Evolutionary conservation across 2,797 vertebrate genomes (phyloP).

Genomic region (Arrhamphus sclerolepis): DNA sequence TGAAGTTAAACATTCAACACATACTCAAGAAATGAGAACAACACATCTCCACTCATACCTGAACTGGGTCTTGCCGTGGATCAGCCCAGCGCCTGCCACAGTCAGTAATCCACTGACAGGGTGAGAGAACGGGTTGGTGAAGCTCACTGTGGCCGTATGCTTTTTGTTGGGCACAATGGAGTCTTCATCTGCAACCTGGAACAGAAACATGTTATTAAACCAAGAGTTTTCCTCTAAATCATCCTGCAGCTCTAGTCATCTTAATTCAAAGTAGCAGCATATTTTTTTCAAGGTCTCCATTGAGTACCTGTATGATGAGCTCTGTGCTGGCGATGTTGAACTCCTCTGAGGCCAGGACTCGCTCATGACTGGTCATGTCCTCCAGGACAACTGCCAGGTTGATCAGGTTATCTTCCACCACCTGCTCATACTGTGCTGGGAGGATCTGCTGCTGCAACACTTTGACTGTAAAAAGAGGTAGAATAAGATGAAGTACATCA

Average conservation of each 20-base stretch:
- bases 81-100: conserved; percentile 69
- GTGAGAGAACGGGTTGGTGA: conserved; percentile 72
- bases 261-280: background rate
- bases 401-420: conserved; percentile 71
- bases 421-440: conserved; percentile 55
- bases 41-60: conserved; percentile 54
- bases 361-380: conserved; percentile 63
- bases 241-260: background rate
- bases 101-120: conserved; percentile 70
- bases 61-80: conserved; percentile 54
- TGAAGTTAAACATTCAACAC: background rate
- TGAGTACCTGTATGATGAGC: conserved; percentile 74
- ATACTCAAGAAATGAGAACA: background rate
- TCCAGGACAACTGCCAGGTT: conserved; percentile 82
- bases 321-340: conserved; percentile 71
- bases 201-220: background rate
- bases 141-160: conserved; percentile 62
- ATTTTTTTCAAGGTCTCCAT: background rate
- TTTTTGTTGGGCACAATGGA: conserved; percentile 26
- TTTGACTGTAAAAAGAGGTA: conserved; percentile 55
- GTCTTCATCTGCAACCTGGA: conserved; percentile 64
- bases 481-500: background rate
- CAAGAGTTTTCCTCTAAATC: background rate
- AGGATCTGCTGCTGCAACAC: conserved; percentile 69
- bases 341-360: conserved; percentile 74